Evolutionary conservation across 2,797 vertebrate species (phyloP).

Genomic region (Argya squamiceps): DNA sequence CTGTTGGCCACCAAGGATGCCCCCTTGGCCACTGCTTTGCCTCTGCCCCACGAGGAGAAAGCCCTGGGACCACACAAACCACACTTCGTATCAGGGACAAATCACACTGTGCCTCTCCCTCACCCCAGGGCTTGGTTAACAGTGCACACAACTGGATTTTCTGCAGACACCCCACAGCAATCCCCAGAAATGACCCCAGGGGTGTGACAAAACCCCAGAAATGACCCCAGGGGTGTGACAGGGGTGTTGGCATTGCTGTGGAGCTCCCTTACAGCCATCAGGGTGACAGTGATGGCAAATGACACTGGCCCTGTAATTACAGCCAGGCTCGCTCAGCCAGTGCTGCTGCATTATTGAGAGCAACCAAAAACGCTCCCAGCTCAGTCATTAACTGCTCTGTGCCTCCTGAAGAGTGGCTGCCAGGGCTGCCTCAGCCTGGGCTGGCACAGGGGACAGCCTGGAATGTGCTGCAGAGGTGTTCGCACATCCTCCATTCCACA

Average conservation of each 20-base stretch:
- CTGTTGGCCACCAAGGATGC: too few species aligned
- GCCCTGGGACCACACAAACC: background rate
- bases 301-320: background rate
- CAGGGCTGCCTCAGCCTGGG: background rate
- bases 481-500: accelerated
- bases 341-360: slow-evolving; percentile 4
- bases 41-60: background rate
- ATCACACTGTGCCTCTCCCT: background rate
- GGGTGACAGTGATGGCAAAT: background rate
- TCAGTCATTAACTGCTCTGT: background rate
- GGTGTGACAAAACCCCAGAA: background rate
- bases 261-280: background rate
- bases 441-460: background rate
- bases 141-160: background rate
- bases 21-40: background rate
- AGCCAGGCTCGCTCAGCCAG: background rate
- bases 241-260: accelerated
- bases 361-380: background rate
- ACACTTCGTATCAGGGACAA: background rate
- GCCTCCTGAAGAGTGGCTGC: accelerated
- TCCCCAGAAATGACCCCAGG: accelerated
- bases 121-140: accelerated
- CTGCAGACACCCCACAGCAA: background rate
- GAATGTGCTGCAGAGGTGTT: background rate
- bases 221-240: accelerated